Evolutionary conservation across 2,113 vertebrate genomes (phyloP), one percentile per base, ranked within the genome.

Genomic region (Pedetes capensis): DNA sequence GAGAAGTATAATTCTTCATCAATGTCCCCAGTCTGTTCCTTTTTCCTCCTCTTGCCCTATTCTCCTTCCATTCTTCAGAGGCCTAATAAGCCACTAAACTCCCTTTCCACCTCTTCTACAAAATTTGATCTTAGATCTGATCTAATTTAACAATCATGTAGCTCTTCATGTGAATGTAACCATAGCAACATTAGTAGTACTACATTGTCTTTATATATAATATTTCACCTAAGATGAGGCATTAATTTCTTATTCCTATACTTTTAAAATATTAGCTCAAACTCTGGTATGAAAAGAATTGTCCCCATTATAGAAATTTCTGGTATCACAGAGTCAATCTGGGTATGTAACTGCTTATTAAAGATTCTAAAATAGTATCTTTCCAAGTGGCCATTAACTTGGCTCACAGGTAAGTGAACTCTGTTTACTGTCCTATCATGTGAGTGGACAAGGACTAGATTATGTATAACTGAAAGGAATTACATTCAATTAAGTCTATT

Each of bases 341-440:
- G 9, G 53, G 11, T 27, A 51, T 23, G 4, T 66, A 84, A 84
- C 6, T 44, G 1, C 6, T 86, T 81, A 23, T 61, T 75, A 55
- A 42, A 93, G n/a, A 90, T 81, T 78, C 66, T 78, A 59, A 92
- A 81, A 78, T 44, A 32, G 8, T 34, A 81, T 25, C 10, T 93
- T 39, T 74, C 55, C 13, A 59, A 10, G 3, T 61, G 37, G 10
- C 10, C 29, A 89, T 3, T 39, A 93, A 17, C 8, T 93, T 18
- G 53, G 1, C 14, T 44, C 53, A 64, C 1, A 27, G 51, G 14
- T 75, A 66, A 61, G 12, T 59, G 23, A 64, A n/a, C 3, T 1
- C 6, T 37, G 23, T 89, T 20, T 49, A 2, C 0, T 69, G 4
- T 49, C 29, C 29, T 59, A 29, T 59, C 14, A 14, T 53, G 0